A percentile compares a stretch with the other conserved stretches of the same genome.
phyloP scores from a whole-genome alignment of 2,113 vertebrate genomes.

The Cebidichthys violaceus region DNA sequence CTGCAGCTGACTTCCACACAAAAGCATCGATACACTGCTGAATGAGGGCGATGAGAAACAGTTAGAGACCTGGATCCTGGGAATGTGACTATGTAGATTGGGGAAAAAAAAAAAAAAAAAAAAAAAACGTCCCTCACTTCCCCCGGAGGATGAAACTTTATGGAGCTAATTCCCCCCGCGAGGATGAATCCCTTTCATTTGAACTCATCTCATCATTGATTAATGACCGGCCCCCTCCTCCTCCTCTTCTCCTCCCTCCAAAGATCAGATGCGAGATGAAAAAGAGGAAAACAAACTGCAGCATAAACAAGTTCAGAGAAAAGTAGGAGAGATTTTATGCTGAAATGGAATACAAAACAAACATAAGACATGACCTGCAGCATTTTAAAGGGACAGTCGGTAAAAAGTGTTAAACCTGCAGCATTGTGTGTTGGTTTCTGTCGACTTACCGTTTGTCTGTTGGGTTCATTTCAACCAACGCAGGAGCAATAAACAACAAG shows the following conservation, averaged over 20 bases:
- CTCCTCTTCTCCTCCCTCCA: background rate
- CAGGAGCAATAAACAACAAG: background rate
- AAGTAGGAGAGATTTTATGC: background rate
- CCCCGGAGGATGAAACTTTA: background rate
- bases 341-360: background rate
- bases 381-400: background rate
- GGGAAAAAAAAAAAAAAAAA: too few relatives aligned
- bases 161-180: background rate
- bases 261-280: background rate
- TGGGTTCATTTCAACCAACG: background rate
- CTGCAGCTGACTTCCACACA: constrained; percentile 35
- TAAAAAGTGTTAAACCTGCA: background rate
- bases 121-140: background rate
- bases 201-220: constrained; percentile 11
- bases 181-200: background rate
- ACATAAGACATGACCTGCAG: background rate
- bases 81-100: background rate
- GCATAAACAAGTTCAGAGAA: background rate
- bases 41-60: constrained; percentile 28
- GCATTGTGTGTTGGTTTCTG: background rate
- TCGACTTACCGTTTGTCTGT: background rate
- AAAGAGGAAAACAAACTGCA: constrained; percentile 2
- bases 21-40: background rate
- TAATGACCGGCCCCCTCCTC: background rate
- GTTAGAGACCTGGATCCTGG: background rate